Conservation (phyloP, 2,888 invertebrate genomes). For the Tipula confusa region DNA sequence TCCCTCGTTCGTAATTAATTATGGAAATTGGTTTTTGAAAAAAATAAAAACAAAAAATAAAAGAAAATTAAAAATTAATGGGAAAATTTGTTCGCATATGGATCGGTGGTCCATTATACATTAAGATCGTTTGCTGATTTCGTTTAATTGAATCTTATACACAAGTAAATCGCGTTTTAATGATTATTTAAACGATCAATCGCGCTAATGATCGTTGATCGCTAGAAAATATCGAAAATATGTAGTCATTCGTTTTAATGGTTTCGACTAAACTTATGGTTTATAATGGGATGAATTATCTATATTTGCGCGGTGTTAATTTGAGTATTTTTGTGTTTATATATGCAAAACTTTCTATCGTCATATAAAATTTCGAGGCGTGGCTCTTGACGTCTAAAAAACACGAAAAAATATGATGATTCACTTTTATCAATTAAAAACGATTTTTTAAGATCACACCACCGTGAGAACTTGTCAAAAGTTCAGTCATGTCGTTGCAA, state of each 20-base stretch:
- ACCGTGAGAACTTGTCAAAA: not conserved
- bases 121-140: not conserved
- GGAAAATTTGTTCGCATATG: not conserved
- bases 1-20: not conserved
- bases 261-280: not conserved
- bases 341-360: not conserved
- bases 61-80: not conserved
- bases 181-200: not conserved
- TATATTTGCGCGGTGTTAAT: not conserved
- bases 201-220: not conserved
- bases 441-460: not conserved
- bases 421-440: conserved; percentile 14
- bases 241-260: conserved; percentile 7
- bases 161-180: not conserved
- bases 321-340: not conserved
- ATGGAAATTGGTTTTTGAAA: not conserved
- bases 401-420: not conserved
- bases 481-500: not conserved
- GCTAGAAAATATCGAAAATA: not conserved
- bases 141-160: not conserved
- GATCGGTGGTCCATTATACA: not conserved
- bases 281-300: not conserved
- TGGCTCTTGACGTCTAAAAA: not conserved
- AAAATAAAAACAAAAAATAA: not conserved
- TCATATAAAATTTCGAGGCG: not conserved